Evolutionary conservation across 2,113 vertebrate species (phyloP), one percentile per base, ranked within the genome.

Genomic region (Datnioides undecimradiatus): DNA sequence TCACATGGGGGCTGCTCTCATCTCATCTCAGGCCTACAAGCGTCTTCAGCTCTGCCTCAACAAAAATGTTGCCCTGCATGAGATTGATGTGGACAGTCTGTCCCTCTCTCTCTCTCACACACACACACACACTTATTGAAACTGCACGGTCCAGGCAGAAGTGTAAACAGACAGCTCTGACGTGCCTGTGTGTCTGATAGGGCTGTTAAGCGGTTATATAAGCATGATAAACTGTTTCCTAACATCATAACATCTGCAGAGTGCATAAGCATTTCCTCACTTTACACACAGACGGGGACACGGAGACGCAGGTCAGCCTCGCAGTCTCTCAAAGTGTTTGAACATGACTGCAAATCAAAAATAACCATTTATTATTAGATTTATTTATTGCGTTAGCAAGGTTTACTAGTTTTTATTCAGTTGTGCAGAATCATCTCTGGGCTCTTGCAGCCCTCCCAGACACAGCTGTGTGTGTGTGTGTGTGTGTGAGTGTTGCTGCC

Each of bases 191-290:
- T 76, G 79, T 79, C 73, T 87, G 76, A 90, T 81, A 55, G 85
- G 82, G 71, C 88, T 85, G 87, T 81, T 83, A 86, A 88, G 84
- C 87, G 84, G 72, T 89, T 90, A 89, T 85, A 83, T 89, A 90
- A 90, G 70, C 76, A 70, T 87, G 85, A 88, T 87, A 78, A 85
- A 88, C 71, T 65, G 82, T 87, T 88, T 89, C 74, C 83, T 73
- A 80, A 83, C 88, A 80, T 84, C 80, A 73, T 72, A 88, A 88
- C 88, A 87, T 90, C 83, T 90, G 90, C 76, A 84, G 72, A 85
- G 71, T 45, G 73, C 78, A 76, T 17, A 58, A 51, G 70, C 73
- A 74, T 81, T 81, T 85, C 65, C 70, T 82, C 66, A 75, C 81
- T 76, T 73, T 45, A 34, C 41, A 27, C 66, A 36, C 54, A 69